Conservation (phyloP, 2,113 vertebrate genomes). For the Mellivora capensis region DNA sequence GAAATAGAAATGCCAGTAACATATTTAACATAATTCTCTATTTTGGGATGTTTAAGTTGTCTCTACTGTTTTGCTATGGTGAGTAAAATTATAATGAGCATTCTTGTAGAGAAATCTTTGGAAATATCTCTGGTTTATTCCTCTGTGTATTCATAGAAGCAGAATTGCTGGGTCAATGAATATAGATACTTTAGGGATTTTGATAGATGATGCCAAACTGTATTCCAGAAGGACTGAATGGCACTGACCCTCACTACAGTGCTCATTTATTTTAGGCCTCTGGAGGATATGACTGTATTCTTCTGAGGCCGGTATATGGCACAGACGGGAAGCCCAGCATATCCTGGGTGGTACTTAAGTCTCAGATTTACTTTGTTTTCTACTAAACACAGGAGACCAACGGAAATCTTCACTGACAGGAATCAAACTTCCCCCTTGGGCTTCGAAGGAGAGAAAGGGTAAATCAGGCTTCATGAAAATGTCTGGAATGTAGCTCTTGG, state of each 20-base stretch:
- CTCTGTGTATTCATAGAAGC: not conserved
- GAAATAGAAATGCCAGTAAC: not conserved
- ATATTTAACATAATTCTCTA: not conserved
- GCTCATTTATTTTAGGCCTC: not conserved
- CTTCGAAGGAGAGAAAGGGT: not conserved
- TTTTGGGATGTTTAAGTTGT: not conserved
- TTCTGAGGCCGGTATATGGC: not conserved
- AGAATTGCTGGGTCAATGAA: not conserved
- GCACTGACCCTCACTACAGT: not conserved
- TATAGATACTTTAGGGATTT: not conserved
- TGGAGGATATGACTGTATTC: not conserved
- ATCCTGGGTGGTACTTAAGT: not conserved
- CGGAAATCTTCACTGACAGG: not conserved
- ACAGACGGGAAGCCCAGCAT: not conserved
- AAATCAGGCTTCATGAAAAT: not conserved
- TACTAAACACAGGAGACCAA: not conserved
- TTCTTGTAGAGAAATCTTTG: not conserved
- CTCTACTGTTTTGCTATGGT: not conserved
- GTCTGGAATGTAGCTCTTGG: not conserved
- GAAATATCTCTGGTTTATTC: not conserved
- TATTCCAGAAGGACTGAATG: not conserved
- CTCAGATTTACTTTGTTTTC: not conserved
- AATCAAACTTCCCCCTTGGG: not conserved
- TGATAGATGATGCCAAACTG: not conserved
- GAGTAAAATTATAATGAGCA: not conserved